Evolutionary conservation across 2,888 invertebrate species (phyloP), one percentile per base, ranked within the genome.

Genomic region (Agrilus mali): DNA sequence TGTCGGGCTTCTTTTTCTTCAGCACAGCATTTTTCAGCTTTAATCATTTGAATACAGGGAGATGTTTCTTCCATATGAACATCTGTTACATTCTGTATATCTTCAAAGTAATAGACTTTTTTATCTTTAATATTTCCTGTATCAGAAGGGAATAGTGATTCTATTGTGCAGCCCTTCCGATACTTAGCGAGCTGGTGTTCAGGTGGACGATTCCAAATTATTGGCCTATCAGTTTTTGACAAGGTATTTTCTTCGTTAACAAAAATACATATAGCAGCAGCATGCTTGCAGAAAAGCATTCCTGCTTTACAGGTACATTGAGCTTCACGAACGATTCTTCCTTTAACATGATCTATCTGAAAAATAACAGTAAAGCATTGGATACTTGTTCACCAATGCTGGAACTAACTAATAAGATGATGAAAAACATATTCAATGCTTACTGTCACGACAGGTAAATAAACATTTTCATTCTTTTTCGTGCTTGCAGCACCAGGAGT

Each of bases 251-350:
- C 45, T 16, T 22, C 36, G 39, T 45, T 45, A 13, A 47, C 42
- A 10, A 38, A 47, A 38, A 47, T 41, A 22, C 39, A 38, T 20
- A 47, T 42, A 22, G 47, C 45, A 33, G 47, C 45, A 12, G 39
- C 43, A 37, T 45, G 47, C 31, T 47, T 47, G 34, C 43, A 47
- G 15, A 14, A 22, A 22, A 22, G 22, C 22, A 22, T 22, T 22
- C 22, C 22, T 22, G 22, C 22, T 22, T 6, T 22, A 22, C 22
- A 22, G 22, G 22, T 22, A 22, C 22, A 22, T 7, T 22, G 22
- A 22, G 22, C 22, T 22, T 22, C 8, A 22, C 22, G 22, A 22
- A 22, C 2, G 22, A 22, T 22, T 22, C 22, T 22, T 22, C 22
- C 22, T 6, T 22, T 22, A 22, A 22, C 22, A 22, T 22, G 7